Conservation (phyloP, 2,797 vertebrate genomes). For the Hippopotamyrus pictus region DNA sequence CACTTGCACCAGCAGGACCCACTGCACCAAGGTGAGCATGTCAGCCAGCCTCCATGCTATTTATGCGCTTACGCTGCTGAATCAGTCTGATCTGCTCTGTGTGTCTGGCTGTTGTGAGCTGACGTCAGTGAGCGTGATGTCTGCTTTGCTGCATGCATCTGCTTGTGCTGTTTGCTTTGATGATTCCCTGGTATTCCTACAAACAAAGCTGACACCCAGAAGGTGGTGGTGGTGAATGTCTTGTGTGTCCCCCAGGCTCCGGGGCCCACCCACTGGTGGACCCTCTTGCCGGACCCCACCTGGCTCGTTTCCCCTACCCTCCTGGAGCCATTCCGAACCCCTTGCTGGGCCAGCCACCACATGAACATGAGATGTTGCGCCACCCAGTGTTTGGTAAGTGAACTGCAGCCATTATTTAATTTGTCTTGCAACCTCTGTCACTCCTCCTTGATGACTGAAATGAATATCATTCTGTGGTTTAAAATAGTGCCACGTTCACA, state of each 20-base stretch:
- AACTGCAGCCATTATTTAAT: background rate
- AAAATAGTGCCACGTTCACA: background rate
- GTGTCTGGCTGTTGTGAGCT: background rate
- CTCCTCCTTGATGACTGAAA: background rate
- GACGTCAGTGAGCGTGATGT: background rate
- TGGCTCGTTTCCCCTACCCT: constrained; percentile 91
- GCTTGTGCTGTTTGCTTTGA: background rate
- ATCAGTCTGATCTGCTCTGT: background rate
- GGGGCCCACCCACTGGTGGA: constrained; percentile 80
- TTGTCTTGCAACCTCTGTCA: background rate
- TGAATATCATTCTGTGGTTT: background rate
- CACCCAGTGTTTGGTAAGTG: constrained; percentile 91
- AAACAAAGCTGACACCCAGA: constrained; percentile 15
- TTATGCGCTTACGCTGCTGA: background rate
- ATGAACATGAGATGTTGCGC: constrained; percentile 95
- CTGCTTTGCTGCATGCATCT: background rate
- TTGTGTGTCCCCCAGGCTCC: constrained; percentile 62
- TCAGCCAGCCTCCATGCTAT: background rate
- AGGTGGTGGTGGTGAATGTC: constrained; percentile 26
- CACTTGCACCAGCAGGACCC: constrained; percentile 98
- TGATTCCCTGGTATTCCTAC: background rate
- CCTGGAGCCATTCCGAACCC: constrained; percentile 85
- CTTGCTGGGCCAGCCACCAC: constrained; percentile 83
- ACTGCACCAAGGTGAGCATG: constrained; percentile 82
- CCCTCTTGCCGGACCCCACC: constrained; percentile 82